Evolutionary conservation across 2,888 invertebrate genomes (phyloP).

Genomic region (Harpalus rufipes): DNA sequence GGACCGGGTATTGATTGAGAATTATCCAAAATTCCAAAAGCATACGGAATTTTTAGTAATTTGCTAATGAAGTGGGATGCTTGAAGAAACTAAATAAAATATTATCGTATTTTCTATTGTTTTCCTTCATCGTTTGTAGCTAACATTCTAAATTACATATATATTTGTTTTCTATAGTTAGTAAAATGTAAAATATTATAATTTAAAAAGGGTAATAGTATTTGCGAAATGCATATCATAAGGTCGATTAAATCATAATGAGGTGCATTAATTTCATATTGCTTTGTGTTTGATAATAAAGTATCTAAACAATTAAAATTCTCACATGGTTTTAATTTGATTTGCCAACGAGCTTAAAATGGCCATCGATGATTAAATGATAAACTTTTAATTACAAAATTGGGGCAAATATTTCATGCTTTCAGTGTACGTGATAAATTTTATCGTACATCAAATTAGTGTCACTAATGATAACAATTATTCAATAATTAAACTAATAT

Average conservation of each 20-base stretch:
- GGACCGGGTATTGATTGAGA: too few species aligned
- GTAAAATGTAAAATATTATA: too few species aligned
- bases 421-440: constrained; percentile 16
- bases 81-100: too few species aligned
- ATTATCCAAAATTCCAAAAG: too few species aligned
- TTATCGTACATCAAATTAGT: constrained; percentile 21
- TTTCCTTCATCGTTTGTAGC: too few species aligned
- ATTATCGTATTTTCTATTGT: too few species aligned
- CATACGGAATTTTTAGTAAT: too few species aligned
- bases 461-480: constrained; percentile 33
- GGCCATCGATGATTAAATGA: constrained; percentile 13
- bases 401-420: constrained; percentile 21
- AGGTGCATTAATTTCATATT: neutral
- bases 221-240: neutral
- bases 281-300: neutral
- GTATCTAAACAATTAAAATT: neutral
- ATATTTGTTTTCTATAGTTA: too few species aligned
- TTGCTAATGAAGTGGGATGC: too few species aligned
- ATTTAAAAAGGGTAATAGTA: too few species aligned
- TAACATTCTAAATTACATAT: too few species aligned
- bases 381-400: constrained; percentile 44
- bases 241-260: neutral
- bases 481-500: constrained; percentile 37
- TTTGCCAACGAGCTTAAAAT: neutral
- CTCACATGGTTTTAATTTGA: constrained; percentile 1